Base-by-base conservation (phyloP, 2,113 vertebrate species). In the Sylvilagus bachmani region DNA sequence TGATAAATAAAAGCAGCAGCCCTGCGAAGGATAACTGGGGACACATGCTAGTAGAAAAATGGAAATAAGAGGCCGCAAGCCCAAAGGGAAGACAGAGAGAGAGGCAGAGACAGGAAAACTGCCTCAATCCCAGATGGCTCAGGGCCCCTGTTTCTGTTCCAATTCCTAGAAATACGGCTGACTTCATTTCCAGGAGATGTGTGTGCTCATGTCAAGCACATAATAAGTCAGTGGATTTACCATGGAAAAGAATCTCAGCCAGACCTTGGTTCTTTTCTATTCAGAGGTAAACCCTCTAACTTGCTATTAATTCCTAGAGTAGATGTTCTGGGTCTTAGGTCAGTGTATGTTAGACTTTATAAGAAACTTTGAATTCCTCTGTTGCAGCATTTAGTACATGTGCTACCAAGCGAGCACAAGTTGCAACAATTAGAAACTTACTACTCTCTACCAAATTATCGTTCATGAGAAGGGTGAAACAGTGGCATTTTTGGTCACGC, bases 81-180 rank as follows among this genome's bases (percentile, higher is more conserved):
- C 53, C 19, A 7, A 1, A 21, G n/a, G 4, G 44, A 44, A 44
- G 44, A 12, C 64, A 27, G 21, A 31, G 55, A n/a, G 19, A 61
- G 36, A 70, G 16, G 24, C 1, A 24, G 14, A 67, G 12, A 33
- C 38, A 31, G 24, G 33, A 24, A 36, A 10, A 58, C 69, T 3
- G 74, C 24, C 62, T 31, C 11, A 0, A 0, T 4, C 27, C 3
- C 36, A 7, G 29, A 21, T 14, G 53, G 53, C 38, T 27, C 11
- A 4, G 51, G 22, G 33, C 29, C 13, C 38, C 53, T 10, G 11
- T 21, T 5, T 1, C 6, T 1, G 10, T 2, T 29, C 9, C 0
- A 0, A 7, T 24, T 38, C 89, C 75, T 49, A 16, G 31, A 38
- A 49, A 27, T 24, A 3, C 0, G 36, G 11, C 29, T 22, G 33